These are phyloP conservation scores for Dysmachus trigonus DNA, from an alignment of 2,888 invertebrate genomes.

Conservation along the genomic window DNA sequence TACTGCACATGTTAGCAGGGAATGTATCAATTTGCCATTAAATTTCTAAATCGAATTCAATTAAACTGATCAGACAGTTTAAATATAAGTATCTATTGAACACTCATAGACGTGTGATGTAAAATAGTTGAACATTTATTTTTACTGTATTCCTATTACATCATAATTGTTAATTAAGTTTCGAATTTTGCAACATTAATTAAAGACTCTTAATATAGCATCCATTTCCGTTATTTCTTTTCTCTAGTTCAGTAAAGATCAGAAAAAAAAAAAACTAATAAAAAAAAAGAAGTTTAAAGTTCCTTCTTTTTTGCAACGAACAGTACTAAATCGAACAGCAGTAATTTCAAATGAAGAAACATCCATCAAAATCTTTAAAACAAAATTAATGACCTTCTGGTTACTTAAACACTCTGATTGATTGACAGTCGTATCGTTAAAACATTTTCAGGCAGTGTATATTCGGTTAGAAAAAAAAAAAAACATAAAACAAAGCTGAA, in stretches of 20 bases:
- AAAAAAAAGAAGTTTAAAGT: not conserved
- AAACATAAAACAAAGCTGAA: not conserved
- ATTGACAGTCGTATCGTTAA: not conserved
- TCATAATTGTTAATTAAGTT: too few relatives aligned
- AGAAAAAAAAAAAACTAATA: not conserved
- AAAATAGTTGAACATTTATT: too few relatives aligned
- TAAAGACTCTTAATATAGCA: not conserved
- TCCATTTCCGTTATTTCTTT: not conserved
- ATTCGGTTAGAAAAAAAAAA: not conserved
- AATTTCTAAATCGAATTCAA: too few relatives aligned
- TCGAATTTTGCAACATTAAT: too few relatives aligned
- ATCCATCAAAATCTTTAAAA: not conserved
- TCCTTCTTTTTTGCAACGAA: not conserved
- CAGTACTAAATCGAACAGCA: not conserved
- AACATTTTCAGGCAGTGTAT: not conserved
- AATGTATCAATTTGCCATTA: too few relatives aligned
- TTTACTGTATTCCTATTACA: too few relatives aligned
- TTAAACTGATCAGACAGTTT: too few relatives aligned
- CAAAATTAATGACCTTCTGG: not conserved
- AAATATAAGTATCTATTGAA: too few relatives aligned
- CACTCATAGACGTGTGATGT: too few relatives aligned
- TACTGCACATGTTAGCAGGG: too few relatives aligned
- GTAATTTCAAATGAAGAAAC: not conserved
- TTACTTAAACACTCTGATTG: not conserved
- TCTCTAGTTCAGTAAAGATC: not conserved